These are phyloP conservation scores for Champsocephalus esox DNA, from an alignment of 2,797 vertebrate species.

Conservation along the genomic window DNA sequence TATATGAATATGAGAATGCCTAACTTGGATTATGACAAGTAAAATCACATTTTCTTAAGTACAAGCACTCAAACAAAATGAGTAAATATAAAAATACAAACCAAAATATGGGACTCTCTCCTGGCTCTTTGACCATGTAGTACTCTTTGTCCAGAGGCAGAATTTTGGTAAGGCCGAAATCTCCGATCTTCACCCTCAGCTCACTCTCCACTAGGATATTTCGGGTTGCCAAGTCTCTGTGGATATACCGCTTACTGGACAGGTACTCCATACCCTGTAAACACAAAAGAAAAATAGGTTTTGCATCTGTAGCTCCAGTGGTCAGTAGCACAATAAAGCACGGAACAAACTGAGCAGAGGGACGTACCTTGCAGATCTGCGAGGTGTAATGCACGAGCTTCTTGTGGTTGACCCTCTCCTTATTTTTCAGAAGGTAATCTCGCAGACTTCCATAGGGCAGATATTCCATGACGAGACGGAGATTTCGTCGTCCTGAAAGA, in stretches of 20 bases:
- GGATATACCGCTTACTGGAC: conserved; percentile 94
- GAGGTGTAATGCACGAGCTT: conserved; percentile 94
- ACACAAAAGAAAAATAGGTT: background rate
- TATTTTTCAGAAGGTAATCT: conserved; percentile 96
- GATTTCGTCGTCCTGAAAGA: conserved; percentile 89
- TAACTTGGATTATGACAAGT: no score
- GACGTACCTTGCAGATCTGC: conserved; percentile 95
- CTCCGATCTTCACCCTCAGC: conserved; percentile 96
- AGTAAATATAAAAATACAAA: conserved; percentile 68
- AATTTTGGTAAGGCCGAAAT: conserved; percentile 97
- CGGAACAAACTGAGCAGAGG: background rate
- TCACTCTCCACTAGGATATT: conserved; percentile 98
- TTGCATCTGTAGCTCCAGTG: background rate
- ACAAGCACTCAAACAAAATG: background rate
- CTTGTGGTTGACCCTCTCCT: conserved; percentile 92
- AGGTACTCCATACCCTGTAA: conserved; percentile 97
- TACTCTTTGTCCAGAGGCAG: conserved; percentile 98
- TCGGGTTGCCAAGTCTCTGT: conserved; percentile 95
- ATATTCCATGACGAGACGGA: conserved; percentile 97
- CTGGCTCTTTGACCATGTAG: conserved; percentile 97
- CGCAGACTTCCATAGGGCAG: conserved; percentile 95
- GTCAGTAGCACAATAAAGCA: background rate
- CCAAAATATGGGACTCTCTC: conserved; percentile 99
- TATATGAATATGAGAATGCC: no score
- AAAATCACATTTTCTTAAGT: background rate